Base-by-base conservation (phyloP, 2,797 vertebrate species). In the Gallinago nigripennis region DNA sequence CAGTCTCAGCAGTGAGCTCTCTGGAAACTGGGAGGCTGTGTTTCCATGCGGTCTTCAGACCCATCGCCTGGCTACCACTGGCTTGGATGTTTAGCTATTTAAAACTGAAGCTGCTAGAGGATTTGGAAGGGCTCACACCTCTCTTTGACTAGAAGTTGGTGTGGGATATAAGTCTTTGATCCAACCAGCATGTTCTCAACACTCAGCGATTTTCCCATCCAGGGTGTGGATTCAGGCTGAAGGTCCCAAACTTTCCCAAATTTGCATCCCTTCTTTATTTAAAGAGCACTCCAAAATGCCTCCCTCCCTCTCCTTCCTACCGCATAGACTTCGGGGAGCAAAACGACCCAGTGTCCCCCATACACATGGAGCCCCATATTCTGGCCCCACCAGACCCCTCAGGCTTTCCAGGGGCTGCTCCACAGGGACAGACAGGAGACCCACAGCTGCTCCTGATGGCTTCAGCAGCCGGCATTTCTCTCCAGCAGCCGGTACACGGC, bases 381-480 rank as follows among this genome's bases (percentile, higher is more conserved):
- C 5, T 2, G 57, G 80, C 13, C 37, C 28, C 27, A 17, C 45
- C 8, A 2, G 45, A 65, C 9, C 8, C 28, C 31, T 12, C 1
- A 0, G 33, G 33, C 46, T 71, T 35, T 54, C 18, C 21, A 21
- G 39, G 18, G 37, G 6, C 46, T 75, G 61, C 33, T 86, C 45
- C n/a, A 21, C 8, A 5, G 21, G 31, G n/a, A 18, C 20, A 58
- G 18, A 9, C 21, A 24, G 50, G 30, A 58, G 51, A 43, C 45
- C 56, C 6, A 0, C n/a, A 45, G 75, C 53, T 20, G 12, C 24
- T 84, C 7, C 70, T 0, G 2, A 5, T 0, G 14, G 14, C 53
- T 4, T 14, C 2, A 1, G 23, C 41, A 70, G 65, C 46, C 5
- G 0, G 5, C 16, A 6, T 46, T 79, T 18, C 50, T 60, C 50